phyloP scores from a whole-genome alignment of 2,888 invertebrate species.

The Oscheius sp. region DNA sequence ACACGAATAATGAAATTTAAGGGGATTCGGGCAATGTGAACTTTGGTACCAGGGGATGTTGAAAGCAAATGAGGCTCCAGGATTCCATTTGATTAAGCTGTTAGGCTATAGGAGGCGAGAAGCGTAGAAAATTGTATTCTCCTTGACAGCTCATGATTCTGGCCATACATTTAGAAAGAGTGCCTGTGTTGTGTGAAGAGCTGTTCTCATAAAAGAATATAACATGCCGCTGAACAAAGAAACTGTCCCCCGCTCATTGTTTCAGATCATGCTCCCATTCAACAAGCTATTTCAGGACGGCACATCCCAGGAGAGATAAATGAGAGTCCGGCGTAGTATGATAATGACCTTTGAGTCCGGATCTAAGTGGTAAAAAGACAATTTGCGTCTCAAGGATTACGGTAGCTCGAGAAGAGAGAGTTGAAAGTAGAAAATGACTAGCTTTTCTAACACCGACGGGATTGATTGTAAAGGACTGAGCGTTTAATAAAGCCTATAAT shows the following conservation, averaged over 20 bases:
- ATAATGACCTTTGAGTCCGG: slow-evolving; percentile 3
- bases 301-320: slow-evolving; percentile 3
- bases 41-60: too few relatives aligned
- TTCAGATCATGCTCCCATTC: background rate
- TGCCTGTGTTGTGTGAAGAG: background rate
- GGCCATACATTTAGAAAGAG: slow-evolving; percentile 8
- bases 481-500: slow-evolving; percentile 27
- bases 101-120: too few relatives aligned
- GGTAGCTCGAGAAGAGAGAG: background rate
- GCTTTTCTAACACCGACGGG: background rate
- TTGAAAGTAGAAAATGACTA: slow-evolving; percentile 8
- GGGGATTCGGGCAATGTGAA: too few relatives aligned
- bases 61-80: too few relatives aligned
- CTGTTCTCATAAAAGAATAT: background rate
- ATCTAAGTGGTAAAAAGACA: background rate
- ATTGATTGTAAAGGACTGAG: background rate
- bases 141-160: slow-evolving; percentile 13
- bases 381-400: background rate
- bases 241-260: background rate
- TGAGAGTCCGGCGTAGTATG: background rate
- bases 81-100: too few relatives aligned
- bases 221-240: background rate
- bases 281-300: background rate
- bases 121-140: background rate
- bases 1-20: background rate